These are phyloP conservation scores for Podiceps cristatus DNA, from an alignment of 2,113 vertebrate species.

Conservation along the genomic window DNA sequence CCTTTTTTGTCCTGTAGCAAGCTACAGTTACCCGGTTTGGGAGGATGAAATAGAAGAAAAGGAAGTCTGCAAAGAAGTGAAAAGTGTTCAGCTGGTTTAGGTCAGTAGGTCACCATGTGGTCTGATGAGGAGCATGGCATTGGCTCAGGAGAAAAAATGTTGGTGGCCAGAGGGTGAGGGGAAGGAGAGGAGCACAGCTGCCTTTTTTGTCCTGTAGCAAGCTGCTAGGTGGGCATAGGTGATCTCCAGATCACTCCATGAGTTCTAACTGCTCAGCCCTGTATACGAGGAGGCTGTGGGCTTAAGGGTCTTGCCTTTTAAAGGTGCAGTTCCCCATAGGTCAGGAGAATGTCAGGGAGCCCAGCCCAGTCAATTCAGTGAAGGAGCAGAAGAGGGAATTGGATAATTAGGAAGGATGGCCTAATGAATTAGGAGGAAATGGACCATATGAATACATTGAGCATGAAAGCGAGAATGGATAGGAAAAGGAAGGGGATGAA, in stretches of 20 bases:
- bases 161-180: background rate
- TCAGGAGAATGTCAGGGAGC: background rate
- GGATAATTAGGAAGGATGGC: background rate
- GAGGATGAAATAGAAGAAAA: background rate
- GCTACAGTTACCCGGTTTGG: background rate
- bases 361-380: background rate
- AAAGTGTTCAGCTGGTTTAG: background rate
- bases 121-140: background rate
- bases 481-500: background rate
- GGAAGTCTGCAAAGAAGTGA: background rate
- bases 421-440: background rate
- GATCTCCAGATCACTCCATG: background rate
- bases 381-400: background rate
- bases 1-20: background rate
- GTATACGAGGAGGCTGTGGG: background rate
- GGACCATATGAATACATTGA: background rate
- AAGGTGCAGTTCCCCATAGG: background rate
- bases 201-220: background rate
- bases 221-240: background rate
- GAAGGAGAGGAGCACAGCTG: background rate
- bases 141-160: background rate
- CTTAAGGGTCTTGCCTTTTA: background rate
- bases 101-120: background rate
- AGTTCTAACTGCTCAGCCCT: background rate
- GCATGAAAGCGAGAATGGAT: background rate